Base-by-base conservation (phyloP, 2,888 invertebrate species). In the Dasypogon diadema region DNA sequence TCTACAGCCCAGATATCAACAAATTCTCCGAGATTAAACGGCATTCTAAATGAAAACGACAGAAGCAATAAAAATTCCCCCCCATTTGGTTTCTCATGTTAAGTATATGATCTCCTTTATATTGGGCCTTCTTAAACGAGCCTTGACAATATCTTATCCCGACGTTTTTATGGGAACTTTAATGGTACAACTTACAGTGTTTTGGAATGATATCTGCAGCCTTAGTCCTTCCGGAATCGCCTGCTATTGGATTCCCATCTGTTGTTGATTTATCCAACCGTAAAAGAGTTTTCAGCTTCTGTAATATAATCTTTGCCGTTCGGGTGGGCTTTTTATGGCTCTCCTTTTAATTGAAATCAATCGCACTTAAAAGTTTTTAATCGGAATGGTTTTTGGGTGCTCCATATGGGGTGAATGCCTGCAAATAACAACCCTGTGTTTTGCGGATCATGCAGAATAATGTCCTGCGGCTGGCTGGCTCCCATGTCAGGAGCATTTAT, bases 51-150 rank as follows among this genome's bases (percentile, higher is more conserved):
- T 70, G 70, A 70, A 70, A 70, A 54, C 70, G 70, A 54, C 70
- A 70, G 54, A 51, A 54, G 54, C 54, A 70, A 70, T 70, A 70
- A 70, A 70, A 18, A 22, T 54, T 22, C 54, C 12, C 37, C 54
- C 34, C 26, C 51, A 18, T 54, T 54, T 34, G 21, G 22, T 21
- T 70, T 8, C 54, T 54, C 18, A 54, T 70, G 48, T 65, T 65
- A 65, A 65, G 54, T 70, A 70, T 70, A 70, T 70, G 70, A 70
- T 70, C 34, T 70, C 54, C 70, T 54, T 70, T 70, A 70, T 70
- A 54, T 70, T 54, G 70, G 22, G 70, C 54, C 70, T 30, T 30
- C 54, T 54, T 46, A 51, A 70, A 70, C 54, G 70, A 70, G 54
- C 70, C 70, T 70, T 51, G 54, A 70, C 70, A 70, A 70, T 70